Evolutionary conservation across 1,140 invertebrate genomes (phyloP).

Genomic region (Bradynema listronoti): DNA sequence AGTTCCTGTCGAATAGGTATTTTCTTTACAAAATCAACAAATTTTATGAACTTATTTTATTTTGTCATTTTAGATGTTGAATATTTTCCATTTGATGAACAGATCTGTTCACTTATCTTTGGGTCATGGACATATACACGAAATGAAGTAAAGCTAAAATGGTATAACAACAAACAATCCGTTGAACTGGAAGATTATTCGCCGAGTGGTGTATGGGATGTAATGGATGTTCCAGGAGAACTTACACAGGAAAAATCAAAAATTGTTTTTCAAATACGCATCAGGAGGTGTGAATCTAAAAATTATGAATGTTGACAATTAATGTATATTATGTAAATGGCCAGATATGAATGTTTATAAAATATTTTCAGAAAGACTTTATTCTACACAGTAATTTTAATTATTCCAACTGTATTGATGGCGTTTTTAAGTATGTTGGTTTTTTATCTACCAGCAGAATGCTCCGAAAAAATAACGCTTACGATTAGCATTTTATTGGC

Average conservation of each 20-base stretch:
- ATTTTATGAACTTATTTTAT: slow-evolving; percentile 1
- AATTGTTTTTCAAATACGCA: slow-evolving; percentile 55
- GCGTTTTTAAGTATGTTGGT: slow-evolving; percentile 69
- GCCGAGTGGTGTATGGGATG: slow-evolving; percentile 97
- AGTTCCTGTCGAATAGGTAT: slow-evolving; percentile 29
- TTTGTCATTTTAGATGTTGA: slow-evolving; percentile 89
- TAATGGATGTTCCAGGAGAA: slow-evolving; percentile 89
- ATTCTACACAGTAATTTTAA: slow-evolving; percentile 95
- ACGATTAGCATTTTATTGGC: slow-evolving; percentile 97
- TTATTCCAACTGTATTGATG: slow-evolving; percentile 85
- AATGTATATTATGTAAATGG: no score
- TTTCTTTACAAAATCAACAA: slow-evolving; percentile 1
- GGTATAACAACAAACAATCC: slow-evolving; percentile 28
- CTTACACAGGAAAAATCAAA: slow-evolving; percentile 41
- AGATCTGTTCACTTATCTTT: slow-evolving; percentile 91
- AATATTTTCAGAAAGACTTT: slow-evolving; percentile 70
- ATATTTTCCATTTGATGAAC: slow-evolving; percentile 64
- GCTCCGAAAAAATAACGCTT: slow-evolving; percentile 77
- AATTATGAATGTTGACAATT: no score
- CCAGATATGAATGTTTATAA: not conserved
- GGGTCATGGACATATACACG: slow-evolving; percentile 33
- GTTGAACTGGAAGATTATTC: slow-evolving; percentile 68
- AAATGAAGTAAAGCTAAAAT: slow-evolving; percentile 30
- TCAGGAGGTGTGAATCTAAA: slow-evolving; percentile 62
- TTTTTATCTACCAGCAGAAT: slow-evolving; percentile 82